Conservation (phyloP, 2,797 vertebrate genomes). For the Chromobotia macracanthus region DNA sequence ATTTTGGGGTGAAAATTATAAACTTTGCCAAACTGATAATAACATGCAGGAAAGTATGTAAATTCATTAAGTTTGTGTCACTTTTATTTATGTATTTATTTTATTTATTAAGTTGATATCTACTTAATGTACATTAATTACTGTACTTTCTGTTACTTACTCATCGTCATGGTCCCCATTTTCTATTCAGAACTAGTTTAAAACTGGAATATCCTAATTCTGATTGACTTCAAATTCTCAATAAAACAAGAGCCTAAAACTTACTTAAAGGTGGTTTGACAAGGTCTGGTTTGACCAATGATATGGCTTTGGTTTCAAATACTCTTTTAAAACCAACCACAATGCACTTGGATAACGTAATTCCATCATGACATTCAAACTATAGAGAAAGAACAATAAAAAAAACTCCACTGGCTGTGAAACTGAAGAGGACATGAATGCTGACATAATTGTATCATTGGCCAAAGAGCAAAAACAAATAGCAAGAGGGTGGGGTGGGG, state of each 20-base stretch:
- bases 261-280: background rate
- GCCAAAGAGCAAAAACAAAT: constrained; percentile 59
- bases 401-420: constrained; percentile 52
- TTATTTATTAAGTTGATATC: background rate
- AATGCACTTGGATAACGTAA: constrained; percentile 31
- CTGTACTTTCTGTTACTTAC: background rate
- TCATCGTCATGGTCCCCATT: background rate
- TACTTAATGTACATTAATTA: no score
- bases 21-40: background rate
- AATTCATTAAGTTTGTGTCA: background rate
- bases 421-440: constrained; percentile 26
- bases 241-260: no score
- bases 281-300: constrained; percentile 1
- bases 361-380: constrained; percentile 26
- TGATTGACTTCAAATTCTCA: background rate
- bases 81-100: background rate
- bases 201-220: background rate
- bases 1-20: background rate
- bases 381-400: constrained; percentile 22
- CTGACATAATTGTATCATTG: constrained; percentile 57
- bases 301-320: background rate
- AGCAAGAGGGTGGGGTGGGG: constrained; percentile 62
- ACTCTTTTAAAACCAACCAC: constrained; percentile 26
- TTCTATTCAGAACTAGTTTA: background rate
- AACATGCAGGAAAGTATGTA: background rate